Conservation (phyloP, 2,888 invertebrate genomes). For the Epicampocera succincta region DNA sequence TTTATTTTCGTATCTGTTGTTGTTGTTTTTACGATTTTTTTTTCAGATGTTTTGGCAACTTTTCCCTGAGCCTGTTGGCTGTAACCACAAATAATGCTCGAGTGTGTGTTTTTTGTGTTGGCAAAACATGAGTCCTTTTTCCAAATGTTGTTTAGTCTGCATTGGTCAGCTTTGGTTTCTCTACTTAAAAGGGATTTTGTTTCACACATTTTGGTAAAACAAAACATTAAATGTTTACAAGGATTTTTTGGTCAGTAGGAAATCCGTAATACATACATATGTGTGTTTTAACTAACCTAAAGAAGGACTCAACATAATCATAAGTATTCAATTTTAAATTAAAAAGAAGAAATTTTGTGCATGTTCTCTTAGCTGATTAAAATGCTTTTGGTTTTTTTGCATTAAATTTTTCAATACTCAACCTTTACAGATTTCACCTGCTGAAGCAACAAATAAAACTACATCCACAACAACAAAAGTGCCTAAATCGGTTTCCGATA, state of each 20-base stretch:
- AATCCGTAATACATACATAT: neutral
- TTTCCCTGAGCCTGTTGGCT: constrained; percentile 24
- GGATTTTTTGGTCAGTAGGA: constrained; percentile 18
- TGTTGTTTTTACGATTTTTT: no score
- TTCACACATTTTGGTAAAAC: constrained; percentile 24
- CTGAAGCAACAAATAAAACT: constrained; percentile 50
- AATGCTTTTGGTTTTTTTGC: neutral
- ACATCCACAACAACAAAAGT: constrained; percentile 81
- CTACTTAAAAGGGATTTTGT: constrained; percentile 15
- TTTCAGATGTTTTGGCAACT: neutral
- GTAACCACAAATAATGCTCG: constrained; percentile 27
- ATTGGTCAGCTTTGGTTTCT: constrained; percentile 33
- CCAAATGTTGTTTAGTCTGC: constrained; percentile 15
- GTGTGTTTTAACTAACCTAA: constrained; percentile 23
- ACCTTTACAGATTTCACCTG: constrained; percentile 73
- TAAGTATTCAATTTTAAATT: constrained; percentile 25
- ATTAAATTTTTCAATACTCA: neutral
- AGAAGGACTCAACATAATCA: constrained; percentile 27
- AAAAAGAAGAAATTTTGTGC: neutral
- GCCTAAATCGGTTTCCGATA: constrained; percentile 94
- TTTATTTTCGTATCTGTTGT: no score
- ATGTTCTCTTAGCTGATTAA: neutral
- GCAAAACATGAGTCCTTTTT: constrained; percentile 1
- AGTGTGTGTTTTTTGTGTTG: constrained; percentile 4
- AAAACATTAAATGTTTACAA: constrained; percentile 35